These are phyloP conservation scores for Pinctada fucata DNA, from an alignment of 2,888 invertebrate genomes.

Conservation along the genomic window DNA sequence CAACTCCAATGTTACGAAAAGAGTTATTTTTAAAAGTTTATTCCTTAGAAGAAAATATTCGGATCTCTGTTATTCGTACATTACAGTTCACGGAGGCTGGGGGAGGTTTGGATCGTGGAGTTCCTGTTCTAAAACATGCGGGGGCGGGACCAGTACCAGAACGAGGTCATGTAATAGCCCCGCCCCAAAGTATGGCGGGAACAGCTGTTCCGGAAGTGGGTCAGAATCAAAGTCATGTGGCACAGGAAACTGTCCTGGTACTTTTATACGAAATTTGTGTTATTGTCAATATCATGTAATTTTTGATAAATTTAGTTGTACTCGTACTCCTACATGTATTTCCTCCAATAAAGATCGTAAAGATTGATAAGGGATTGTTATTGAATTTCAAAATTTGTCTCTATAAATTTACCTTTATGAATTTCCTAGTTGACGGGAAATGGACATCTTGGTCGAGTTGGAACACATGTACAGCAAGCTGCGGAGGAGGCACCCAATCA, in stretches of 20 bases:
- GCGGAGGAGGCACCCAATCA: conserved; percentile 11
- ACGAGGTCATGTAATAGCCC: conserved; percentile 10
- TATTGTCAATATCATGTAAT: too few relatives aligned
- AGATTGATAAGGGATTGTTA: too few relatives aligned
- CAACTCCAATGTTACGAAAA: too few relatives aligned
- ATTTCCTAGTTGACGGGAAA: conserved; percentile 24
- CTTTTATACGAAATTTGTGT: not conserved
- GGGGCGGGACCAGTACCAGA: conserved; percentile 3
- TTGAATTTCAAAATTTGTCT: too few relatives aligned
- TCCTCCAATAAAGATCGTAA: too few relatives aligned
- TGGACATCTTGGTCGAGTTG: conserved; percentile 28
- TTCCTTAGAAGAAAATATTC: too few relatives aligned
- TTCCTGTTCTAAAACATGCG: conserved; percentile 19
- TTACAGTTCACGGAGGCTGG: not conserved
- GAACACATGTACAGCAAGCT: conserved; percentile 24
- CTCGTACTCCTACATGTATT: too few relatives aligned
- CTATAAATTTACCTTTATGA: not conserved
- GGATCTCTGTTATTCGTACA: not conserved
- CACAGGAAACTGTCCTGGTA: conserved; percentile 10
- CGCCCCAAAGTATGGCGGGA: conserved; percentile 18
- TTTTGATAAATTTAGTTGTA: too few relatives aligned
- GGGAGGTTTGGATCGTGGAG: not conserved
- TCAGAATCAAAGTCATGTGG: not conserved
- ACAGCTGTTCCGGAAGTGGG: not conserved
- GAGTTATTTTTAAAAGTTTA: too few relatives aligned